A percentile compares a stretch with the other conserved stretches of the same genome.
phyloP scores from a whole-genome alignment of 2,888 invertebrate genomes.

The Plebejus melissa region DNA sequence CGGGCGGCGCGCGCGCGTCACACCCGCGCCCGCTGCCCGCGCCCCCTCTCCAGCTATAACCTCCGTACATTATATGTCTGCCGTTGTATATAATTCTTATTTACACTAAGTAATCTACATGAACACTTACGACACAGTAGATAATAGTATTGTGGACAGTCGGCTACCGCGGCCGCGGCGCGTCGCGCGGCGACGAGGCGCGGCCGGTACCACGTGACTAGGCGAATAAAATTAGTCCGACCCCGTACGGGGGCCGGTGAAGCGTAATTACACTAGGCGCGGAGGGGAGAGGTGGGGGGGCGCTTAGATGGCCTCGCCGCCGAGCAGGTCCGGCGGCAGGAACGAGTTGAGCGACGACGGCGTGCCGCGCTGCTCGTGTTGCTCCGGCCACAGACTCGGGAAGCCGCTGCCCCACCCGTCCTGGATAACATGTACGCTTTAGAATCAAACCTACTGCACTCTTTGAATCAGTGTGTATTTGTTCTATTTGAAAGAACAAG shows the following conservation, averaged over 20 bases:
- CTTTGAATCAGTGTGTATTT: no score
- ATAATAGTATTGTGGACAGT: conserved; percentile 69
- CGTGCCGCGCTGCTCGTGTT: conserved; percentile 88
- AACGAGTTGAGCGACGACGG: conserved; percentile 92
- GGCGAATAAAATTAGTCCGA: conserved; percentile 64
- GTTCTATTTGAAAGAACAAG: no score
- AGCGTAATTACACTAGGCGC: conserved; percentile 66
- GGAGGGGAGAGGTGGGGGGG: conserved; percentile 34
- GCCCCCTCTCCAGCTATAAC: conserved; percentile 41
- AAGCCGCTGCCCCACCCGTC: conserved; percentile 74
- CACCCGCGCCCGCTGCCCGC: conserved; percentile 39
- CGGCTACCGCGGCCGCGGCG: conserved; percentile 59
- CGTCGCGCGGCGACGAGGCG: conserved; percentile 49
- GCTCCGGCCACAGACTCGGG: conserved; percentile 83
- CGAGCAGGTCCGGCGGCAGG: conserved; percentile 92
- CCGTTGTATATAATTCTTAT: conserved; percentile 67
- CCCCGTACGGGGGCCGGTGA: conserved; percentile 55
- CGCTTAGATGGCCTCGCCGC: conserved; percentile 89
- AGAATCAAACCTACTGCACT: not conserved
- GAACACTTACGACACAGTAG: conserved; percentile 74
- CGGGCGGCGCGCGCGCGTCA: conserved; percentile 36
- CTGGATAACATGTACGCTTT: conserved; percentile 32
- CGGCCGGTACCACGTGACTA: conserved; percentile 67
- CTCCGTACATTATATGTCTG: conserved; percentile 56
- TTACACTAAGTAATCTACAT: conserved; percentile 71